These are phyloP conservation scores for Aspiorhynchus laticeps DNA, from an alignment of 2,113 vertebrate species.

Conservation along the genomic window DNA sequence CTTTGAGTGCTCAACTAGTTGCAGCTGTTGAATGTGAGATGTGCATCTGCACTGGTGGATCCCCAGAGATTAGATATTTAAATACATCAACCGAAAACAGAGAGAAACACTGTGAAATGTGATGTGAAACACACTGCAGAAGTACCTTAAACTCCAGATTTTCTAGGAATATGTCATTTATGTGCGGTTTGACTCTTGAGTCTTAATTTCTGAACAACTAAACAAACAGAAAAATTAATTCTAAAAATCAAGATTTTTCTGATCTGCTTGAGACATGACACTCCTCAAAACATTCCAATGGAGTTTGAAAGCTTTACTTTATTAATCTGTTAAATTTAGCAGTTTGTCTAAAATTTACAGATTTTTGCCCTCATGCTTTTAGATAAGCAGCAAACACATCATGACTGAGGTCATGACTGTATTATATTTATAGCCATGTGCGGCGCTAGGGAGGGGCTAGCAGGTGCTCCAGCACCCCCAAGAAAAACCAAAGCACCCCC, in stretches of 20 bases:
- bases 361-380: neutral
- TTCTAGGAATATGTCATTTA: neutral
- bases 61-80: neutral
- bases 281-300: neutral
- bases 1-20: neutral
- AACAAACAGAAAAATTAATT: neutral
- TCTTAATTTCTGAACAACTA: neutral
- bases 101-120: neutral
- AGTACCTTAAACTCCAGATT: neutral
- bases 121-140: neutral
- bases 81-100: neutral
- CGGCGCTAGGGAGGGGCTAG: too few species aligned
- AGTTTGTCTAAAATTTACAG: neutral
- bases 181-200: neutral
- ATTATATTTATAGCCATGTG: neutral
- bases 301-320: neutral
- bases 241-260: neutral
- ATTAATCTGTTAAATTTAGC: neutral
- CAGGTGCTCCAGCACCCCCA: too few species aligned
- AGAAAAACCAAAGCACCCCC: too few species aligned
- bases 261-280: neutral
- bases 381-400: neutral
- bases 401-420: neutral
- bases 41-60: neutral
- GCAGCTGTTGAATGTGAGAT: conserved; percentile 9